Base-by-base conservation (phyloP, 2,113 vertebrate genomes). In the Dipodomys spectabilis region DNA sequence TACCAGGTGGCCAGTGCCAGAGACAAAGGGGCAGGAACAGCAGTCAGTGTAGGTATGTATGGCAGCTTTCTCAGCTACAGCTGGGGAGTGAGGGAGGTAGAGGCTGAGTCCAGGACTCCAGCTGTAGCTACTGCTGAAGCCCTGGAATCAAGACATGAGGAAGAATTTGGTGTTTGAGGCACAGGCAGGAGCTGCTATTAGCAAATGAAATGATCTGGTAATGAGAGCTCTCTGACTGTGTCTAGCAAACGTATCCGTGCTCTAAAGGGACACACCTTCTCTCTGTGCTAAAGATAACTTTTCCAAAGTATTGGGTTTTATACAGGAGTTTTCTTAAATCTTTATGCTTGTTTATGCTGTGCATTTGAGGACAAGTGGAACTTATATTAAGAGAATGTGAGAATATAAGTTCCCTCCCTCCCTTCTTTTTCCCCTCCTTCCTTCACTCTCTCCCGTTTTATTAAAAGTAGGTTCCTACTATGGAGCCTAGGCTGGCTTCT, bases 1-100 rank as follows among this genome's bases (percentile, higher is more conserved):
- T 9, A 1, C 7, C 1, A 7, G 10, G 6, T 25, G n/a, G 28
- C 49, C 28, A n/a, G 0, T 25, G 7, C n/a, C 30, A 62, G 23
- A 83, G 28, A 32, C 2, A 16, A 2, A 10, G 6, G 2, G 1
- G 57, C n/a, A 35, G 16, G 35, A 81, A 11, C 60, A 25, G 0
- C 5, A 35, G 22, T n/a, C 81, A 27, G 2, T 0, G 7, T 3
- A 10, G 15, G 16, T 1, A n/a, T 6, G 30, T 1, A n/a, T 5
- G 30, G 16, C 20, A 35, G 35, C n/a, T 39, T 49, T 13, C 6
- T 22, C 9, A 22, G 6, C 65, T 60, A 67, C 20, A 9, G 53
- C 18, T 12, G 28, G 20, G 11, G 28, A 6, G 6, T 67, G 32
- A 6, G 11, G 19, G 15, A 53, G 39, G 19, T 12, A 44, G n/a